Percentiles rank a stretch among this genome's conserved stretches.
These are phyloP conservation scores for Tragelaphus oryx DNA, from an alignment of 2,797 vertebrate species.

Conservation along the genomic window DNA sequence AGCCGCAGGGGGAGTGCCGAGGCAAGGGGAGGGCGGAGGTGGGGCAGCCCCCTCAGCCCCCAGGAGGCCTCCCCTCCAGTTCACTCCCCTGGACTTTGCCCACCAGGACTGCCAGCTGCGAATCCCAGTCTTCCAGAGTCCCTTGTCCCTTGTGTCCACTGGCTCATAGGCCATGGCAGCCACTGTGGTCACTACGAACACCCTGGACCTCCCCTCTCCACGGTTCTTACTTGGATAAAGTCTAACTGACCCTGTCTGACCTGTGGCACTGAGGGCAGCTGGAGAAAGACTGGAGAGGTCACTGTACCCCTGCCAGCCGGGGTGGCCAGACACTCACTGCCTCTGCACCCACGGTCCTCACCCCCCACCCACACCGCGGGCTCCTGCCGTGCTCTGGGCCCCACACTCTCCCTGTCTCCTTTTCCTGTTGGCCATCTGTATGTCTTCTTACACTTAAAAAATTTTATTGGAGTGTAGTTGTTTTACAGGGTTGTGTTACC, in stretches of 20 bases:
- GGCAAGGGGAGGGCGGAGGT: background rate
- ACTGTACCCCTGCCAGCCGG: background rate
- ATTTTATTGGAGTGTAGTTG: no score
- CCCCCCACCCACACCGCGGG: background rate
- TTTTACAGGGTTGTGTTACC: no score
- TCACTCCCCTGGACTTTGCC: background rate
- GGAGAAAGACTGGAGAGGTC: background rate
- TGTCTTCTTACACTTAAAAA: background rate
- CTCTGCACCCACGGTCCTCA: background rate
- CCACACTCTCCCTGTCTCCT: background rate
- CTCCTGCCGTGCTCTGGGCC: background rate
- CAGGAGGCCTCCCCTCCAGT: background rate
- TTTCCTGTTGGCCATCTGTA: background rate
- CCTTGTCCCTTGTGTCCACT: background rate
- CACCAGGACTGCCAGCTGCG: background rate
- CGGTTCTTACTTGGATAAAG: background rate
- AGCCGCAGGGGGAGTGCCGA: background rate
- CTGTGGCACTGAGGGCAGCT: background rate
- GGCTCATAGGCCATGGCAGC: background rate
- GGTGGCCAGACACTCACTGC: no score
- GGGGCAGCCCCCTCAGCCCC: background rate
- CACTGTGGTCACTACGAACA: fast-evolving
- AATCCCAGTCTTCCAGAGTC: background rate
- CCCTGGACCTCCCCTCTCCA: background rate
- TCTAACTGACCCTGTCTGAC: background rate